Base-by-base conservation (phyloP, 2,797 vertebrate genomes). In the Cephalopachus bancanus region DNA sequence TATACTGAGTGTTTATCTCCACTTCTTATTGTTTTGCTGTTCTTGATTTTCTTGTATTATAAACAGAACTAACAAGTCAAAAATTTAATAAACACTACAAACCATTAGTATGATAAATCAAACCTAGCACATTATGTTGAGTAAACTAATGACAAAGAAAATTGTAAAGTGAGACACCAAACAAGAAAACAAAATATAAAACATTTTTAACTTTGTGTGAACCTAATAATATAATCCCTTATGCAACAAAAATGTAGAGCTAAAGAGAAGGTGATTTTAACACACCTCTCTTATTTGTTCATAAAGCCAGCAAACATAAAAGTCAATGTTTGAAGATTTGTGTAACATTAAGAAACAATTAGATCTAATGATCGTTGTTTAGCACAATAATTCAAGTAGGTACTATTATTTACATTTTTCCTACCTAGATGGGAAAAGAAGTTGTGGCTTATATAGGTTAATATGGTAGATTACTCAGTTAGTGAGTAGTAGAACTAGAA, bases 31-130 rank as follows among this genome's bases (percentile, higher is more conserved):
- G 3, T 37, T 88, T 55, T 44, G 62, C 62, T 26, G 4, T 8
- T 51, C 44, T 89, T 81, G 14, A 62, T 94, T 94, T 90, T 67
- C 53, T 87, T 74, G 51, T 72, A 85, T 28, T 22, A 49, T 49
- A 60, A 60, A 44, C 33, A 89, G 67, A 81, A 44, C 85, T 89
- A 62, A 16, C 7, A 37, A 86, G 8, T 1, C 20, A 53, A 89
- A 92, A 16, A 75, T 64, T 76, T 80, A 83, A 59, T 11, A 89
- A 55, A 11, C 3, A 87, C 19, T 49, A 53, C 20, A 69, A 83
- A 60, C 17, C 51, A 53, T n/a, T 26, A 89, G 30, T 2, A 64
- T 37, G 30, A 57, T 26, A 79, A 81, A 49, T 64, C 49, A 3
- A 53, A 55, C 4, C 1, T 33, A 55, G 3, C 12, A 72, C 16